A percentile compares a stretch with the other conserved stretches of the same genome.
phyloP scores from a whole-genome alignment of 2,113 vertebrate species.

The Rhinopomastus cyanomelas region DNA sequence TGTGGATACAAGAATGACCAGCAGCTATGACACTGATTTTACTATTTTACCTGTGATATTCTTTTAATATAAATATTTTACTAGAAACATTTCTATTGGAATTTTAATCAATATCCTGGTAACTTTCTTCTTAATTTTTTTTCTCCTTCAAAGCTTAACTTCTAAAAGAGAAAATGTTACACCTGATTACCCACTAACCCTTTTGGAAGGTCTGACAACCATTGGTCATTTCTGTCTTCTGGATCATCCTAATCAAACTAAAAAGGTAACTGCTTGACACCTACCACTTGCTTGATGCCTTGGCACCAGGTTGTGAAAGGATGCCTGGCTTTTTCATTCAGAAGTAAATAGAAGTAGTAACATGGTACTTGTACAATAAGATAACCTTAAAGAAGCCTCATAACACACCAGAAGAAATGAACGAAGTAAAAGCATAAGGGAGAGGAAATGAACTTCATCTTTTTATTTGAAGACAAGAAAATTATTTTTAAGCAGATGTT shows the following conservation, averaged over 20 bases:
- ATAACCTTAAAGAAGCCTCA: not conserved
- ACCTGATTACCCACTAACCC: slow-evolving; percentile 93
- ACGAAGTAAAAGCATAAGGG: not conserved
- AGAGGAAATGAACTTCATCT: not conserved
- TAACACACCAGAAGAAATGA: not conserved
- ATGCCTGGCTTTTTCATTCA: not conserved
- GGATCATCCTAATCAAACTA: slow-evolving; percentile 80
- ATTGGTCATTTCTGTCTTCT: slow-evolving; percentile 93
- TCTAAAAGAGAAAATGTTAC: slow-evolving; percentile 90
- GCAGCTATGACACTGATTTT: not conserved
- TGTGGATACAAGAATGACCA: not conserved
- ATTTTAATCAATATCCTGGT: not conserved
- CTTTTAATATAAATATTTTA: not conserved
- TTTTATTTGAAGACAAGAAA: not conserved
- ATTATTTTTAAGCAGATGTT: not conserved
- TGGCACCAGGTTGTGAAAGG: fast-evolving
- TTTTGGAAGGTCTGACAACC: slow-evolving; percentile 92
- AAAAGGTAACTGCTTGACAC: slow-evolving; percentile 76
- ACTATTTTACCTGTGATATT: not conserved
- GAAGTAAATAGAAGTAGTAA: not conserved
- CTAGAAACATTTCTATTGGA: not conserved
- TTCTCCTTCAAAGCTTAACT: slow-evolving; percentile 68
- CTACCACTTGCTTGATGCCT: not conserved
- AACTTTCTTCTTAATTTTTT: not conserved
- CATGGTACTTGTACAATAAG: not conserved